Base-by-base conservation (phyloP, 2,888 invertebrate species). In the Agrochola macilenta region DNA sequence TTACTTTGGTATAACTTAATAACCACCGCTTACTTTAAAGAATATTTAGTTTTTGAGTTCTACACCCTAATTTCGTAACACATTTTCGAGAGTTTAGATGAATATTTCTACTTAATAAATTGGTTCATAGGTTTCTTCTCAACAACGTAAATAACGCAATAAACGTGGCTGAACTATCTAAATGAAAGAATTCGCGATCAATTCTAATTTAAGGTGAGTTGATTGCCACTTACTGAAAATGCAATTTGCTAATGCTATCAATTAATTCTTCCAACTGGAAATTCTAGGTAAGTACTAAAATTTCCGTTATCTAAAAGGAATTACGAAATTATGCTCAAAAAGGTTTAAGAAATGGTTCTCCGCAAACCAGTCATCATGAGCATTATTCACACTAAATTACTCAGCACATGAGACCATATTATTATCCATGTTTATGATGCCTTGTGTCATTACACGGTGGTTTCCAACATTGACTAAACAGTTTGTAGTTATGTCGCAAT, bases 401-500 rank as follows among this genome's bases (percentile, higher is more conserved):
- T 85, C 78, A 87, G 76, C 60, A 11, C 23, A 69, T 60, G 64
- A 66, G 61, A 63, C 73, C 60, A 64, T 43, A 70, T 35, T 60
- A 70, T 43, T 61, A 69, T 9, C 43, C 52, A 70, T 66, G 69
- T 73, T 58, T 72, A 23, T 26, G 9, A 76, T 39, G 70, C 57
- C 43, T 82, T 82, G 82, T 82, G 79, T 79, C 82, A 82, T 79
- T 60, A 60, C 20, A 57, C 20, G 12, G 26, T 74, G 52, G 46
- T 74, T 58, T 39, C 65, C 8, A 64, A 66, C 54, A 52, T 52
- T 71, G 78, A 74, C 74, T 71, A 63, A 26, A 26, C 35, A 35
- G 54, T 64, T 69, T 61, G 74, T 75, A 83, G 80, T 79, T 61
- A 54, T 87, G 87, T 79, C 54, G 87, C 79, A 87, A 87, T 80